Evolutionary conservation across 2,888 invertebrate species (phyloP).

Genomic region (Eulithis testata): DNA sequence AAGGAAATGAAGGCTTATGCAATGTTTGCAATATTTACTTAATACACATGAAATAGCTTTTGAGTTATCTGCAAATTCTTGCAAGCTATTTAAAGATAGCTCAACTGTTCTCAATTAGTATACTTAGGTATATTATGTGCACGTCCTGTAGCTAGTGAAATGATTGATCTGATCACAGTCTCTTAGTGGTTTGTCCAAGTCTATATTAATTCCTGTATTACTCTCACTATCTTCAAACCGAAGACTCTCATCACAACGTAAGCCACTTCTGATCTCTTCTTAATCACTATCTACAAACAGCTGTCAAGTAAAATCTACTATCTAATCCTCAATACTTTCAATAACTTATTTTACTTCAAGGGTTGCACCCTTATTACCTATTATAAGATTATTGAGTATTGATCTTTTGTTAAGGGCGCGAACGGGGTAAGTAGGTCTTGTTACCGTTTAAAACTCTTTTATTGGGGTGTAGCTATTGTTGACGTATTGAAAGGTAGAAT

Average conservation of each 20-base stretch:
- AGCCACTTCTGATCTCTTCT: constrained; percentile 2
- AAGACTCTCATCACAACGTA: neutral
- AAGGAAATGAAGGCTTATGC: no score
- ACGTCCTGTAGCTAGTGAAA: no score
- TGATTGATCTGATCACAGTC: no score
- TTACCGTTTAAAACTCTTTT: constrained; percentile 52
- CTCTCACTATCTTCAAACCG: no score
- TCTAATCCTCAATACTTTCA: constrained; percentile 59
- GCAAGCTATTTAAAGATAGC: no score
- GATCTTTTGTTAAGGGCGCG: constrained; percentile 78
- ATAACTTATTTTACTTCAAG: constrained; percentile 48
- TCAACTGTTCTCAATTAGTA: no score
- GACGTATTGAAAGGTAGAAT: constrained; percentile 26
- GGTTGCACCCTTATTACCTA: constrained; percentile 57
- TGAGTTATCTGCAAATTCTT: no score
- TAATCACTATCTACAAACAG: constrained; percentile 35
- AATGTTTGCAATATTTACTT: no score
- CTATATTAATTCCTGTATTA: no score
- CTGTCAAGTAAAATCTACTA: constrained; percentile 60
- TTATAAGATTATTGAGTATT: constrained; percentile 83
- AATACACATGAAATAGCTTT: no score
- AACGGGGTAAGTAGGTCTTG: constrained; percentile 65
- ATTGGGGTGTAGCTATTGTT: constrained; percentile 38
- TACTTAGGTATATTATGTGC: no score
- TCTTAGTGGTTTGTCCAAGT: no score